Evolutionary conservation across 2,888 invertebrate genomes (phyloP).

Genomic region (Hoplodrina blanda): DNA sequence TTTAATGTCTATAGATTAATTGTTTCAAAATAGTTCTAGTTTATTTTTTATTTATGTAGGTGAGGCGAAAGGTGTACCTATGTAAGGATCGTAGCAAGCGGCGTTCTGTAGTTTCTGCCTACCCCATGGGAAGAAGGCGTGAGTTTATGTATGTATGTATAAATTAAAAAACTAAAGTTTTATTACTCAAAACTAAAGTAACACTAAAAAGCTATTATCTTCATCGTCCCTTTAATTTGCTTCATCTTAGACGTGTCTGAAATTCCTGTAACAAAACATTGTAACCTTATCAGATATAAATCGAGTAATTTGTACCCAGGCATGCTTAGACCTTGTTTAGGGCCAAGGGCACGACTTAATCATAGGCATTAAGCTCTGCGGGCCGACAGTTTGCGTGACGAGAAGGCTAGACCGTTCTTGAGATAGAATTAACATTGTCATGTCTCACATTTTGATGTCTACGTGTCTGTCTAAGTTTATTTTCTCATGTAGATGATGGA

Average conservation of each 20-base stretch:
- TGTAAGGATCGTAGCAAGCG: no score
- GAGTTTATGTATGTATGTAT: no score
- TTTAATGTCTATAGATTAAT: no score
- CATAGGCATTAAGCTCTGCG: conserved; percentile 32
- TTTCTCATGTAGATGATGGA: conserved; percentile 7
- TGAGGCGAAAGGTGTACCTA: no score
- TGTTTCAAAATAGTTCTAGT: no score
- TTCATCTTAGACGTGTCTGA: not conserved
- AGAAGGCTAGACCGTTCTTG: conserved; percentile 41
- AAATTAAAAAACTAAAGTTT: no score
- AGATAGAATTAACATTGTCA: conserved; percentile 38
- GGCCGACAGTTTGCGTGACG: conserved; percentile 44
- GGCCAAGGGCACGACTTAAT: conserved; percentile 44
- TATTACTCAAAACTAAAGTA: not conserved
- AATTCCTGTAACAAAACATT: conserved; percentile 21
- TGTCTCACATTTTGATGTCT: conserved; percentile 36
- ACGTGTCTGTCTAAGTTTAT: conserved; percentile 9
- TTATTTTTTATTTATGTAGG: no score
- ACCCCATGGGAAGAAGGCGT: no score
- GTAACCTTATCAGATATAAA: conserved; percentile 41
- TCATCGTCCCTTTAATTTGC: not conserved
- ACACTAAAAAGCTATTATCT: conserved; percentile 6
- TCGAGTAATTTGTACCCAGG: conserved; percentile 46
- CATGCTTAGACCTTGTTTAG: conserved; percentile 31
- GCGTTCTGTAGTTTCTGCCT: no score